phyloP scores from a whole-genome alignment of 2,888 invertebrate genomes.

The Iphiclides podalirius region DNA sequence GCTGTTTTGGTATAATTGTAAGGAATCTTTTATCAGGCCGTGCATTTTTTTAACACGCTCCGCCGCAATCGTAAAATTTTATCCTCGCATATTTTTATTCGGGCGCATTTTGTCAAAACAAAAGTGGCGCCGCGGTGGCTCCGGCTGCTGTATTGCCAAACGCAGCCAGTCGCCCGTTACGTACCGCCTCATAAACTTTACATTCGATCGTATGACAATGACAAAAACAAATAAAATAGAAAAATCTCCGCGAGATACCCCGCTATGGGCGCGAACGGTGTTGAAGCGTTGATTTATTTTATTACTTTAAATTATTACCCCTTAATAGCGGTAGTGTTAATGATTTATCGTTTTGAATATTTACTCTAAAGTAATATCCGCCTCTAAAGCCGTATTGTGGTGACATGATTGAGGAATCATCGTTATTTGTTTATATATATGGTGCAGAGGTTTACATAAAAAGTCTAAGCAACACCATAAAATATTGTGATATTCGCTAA shows the following conservation, averaged over 20 bases:
- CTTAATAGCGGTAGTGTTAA: too few relatives aligned
- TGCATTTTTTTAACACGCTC: too few relatives aligned
- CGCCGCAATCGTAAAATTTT: conserved; percentile 9
- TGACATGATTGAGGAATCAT: too few relatives aligned
- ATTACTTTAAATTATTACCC: not conserved
- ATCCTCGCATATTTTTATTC: conserved; percentile 11
- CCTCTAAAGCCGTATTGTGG: too few relatives aligned
- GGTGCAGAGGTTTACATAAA: too few relatives aligned
- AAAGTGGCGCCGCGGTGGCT: conserved; percentile 1
- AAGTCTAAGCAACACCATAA: too few relatives aligned
- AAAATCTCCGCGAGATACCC: conserved; percentile 8
- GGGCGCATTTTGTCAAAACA: conserved; percentile 19
- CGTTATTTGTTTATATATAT: too few relatives aligned
- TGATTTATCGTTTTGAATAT: too few relatives aligned
- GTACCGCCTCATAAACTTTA: conserved; percentile 21
- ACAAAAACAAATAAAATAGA: conserved; percentile 18
- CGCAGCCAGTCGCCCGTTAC: conserved; percentile 16
- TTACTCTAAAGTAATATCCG: too few relatives aligned
- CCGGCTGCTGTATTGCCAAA: conserved; percentile 4
- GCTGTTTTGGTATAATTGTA: too few relatives aligned
- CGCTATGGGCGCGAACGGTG: not conserved
- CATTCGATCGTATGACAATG: conserved; percentile 11
- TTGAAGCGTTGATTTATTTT: not conserved
- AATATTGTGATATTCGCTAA: too few relatives aligned
- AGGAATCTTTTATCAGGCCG: too few relatives aligned